Evolutionary conservation across 2,113 vertebrate species (phyloP), one percentile per base, ranked within the genome.

Genomic region (Geococcyx californianus): DNA sequence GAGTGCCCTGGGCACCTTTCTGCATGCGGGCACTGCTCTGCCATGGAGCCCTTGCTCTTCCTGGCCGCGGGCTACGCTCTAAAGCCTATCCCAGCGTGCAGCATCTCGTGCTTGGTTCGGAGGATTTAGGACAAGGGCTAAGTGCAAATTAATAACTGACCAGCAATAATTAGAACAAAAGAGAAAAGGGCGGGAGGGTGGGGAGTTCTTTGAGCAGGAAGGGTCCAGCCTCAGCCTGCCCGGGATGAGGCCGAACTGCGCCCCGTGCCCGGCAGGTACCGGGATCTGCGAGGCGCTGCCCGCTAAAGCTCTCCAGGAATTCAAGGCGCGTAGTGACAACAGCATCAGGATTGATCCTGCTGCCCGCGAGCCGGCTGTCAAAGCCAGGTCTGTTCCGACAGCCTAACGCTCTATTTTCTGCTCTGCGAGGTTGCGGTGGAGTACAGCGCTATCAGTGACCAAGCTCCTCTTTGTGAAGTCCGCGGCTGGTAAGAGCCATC

Each of bases 101-200:
- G 44, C 62, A 13, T 55, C 88, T 42, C 8, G 78, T 20, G 47
- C 59, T 84, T 36, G 59, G 82, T 87, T 74, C 58, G 24, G 62
- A 60, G 93, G 87, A 60, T 94, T 95, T 82, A 90, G 92, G 84
- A 64, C 81, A 70, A 89, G 62, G 58, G 85, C 92, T 96, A 84
- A 88, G 93, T 89, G 93, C 92, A 93, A 96, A 97, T 96, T 97
- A 94, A 95, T 93, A 95, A 94, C 91, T 94, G 92, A 93, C 94
- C 89, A 73, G 52, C 92, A 85, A 72, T 93, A 95, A 96, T 95
- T 85, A 87, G 94, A 49, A 47, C 84, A 64, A 88, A 78, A 74
- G 67, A 85, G 91, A 63, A 84, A 74, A 84, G 16, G 45, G 60
- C 45, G 54, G 42, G 26, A n/a, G 49, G 34, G 47, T 49, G 47